Base-by-base conservation (phyloP, 2,113 vertebrate genomes). In the Phylloscopus trochiloides region DNA sequence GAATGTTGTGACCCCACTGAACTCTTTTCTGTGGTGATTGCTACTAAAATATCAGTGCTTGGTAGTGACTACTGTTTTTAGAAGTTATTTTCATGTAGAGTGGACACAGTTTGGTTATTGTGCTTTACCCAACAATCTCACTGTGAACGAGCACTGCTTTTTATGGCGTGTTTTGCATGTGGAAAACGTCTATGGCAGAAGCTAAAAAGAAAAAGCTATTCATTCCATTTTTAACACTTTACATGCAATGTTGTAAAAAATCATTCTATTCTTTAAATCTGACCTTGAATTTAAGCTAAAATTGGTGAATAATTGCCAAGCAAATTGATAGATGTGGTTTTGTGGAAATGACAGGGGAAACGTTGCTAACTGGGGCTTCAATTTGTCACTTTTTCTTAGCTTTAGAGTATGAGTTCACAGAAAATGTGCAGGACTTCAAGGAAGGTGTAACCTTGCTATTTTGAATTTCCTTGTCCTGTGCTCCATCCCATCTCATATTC, bases 71-170 rank as follows among this genome's bases (percentile, higher is more conserved):
- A 45, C 26, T 68, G 29, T 16, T 51, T 68, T 80, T 55, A 12
- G 25, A 24, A 80, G 14, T 34, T 86, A 32, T 71, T 89, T 75
- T 86, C n/a, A 29, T 20, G 17, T 12, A 47, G 4, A 47, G 7
- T 55, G 14, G 24, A 47, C 8, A 50, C 0, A 0, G 6, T 24
- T 74, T 67, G 14, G 12, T 67, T 77, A 34, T 20, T n/a, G 9
- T 34, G 3, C 62, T 47, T 51, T 73, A 55, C 9, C 29, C 29
- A 73, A 13, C 26, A 34, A 18, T 32, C 36, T 61, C 6, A 12
- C 26, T 40, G 16, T 48, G 12, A 84, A 36, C 14, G 57, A 57
- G 36, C 3, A 32, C 5, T 52, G 1, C 3, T 22, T 83, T 76
- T 76, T 26, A 38, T 3, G 2, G 10, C 22, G 19, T 15, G 12